phyloP scores from a whole-genome alignment of 2,797 vertebrate genomes.

The Melanotaenia pygmaea region DNA sequence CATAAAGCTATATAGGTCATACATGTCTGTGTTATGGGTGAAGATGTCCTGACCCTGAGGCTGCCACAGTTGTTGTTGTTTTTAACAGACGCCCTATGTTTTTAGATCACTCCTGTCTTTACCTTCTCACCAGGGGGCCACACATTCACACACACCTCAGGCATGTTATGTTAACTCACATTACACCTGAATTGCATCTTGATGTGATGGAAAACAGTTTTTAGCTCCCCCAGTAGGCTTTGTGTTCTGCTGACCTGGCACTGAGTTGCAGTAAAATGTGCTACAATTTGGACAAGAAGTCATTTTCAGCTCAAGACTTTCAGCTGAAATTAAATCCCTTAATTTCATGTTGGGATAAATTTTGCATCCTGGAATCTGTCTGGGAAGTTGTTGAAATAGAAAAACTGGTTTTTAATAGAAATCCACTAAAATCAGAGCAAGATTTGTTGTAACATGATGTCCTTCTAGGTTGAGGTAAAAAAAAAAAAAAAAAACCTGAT shows the following conservation, averaged over 20 bases:
- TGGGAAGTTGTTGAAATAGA: background rate
- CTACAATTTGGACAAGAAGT: too few relatives aligned
- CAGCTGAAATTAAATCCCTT: background rate
- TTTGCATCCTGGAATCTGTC: background rate
- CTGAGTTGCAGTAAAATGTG: background rate
- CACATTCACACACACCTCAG: conserved; percentile 20
- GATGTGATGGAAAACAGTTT: conserved; percentile 7
- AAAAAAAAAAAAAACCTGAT: too few relatives aligned
- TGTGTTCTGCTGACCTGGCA: conserved; percentile 27
- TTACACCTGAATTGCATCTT: conserved; percentile 45
- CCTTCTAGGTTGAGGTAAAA: too few relatives aligned
- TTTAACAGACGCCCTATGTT: conserved; percentile 20
- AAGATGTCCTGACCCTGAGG: conserved; percentile 37
- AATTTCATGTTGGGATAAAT: background rate
- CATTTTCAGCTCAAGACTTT: background rate
- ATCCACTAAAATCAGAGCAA: too few relatives aligned
- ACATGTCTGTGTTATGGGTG: background rate
- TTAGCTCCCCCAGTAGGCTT: background rate
- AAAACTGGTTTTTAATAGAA: too few relatives aligned
- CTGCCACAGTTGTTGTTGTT: conserved; percentile 55
- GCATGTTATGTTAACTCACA: conserved; percentile 33
- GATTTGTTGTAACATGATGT: too few relatives aligned
- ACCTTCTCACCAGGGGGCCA: conserved; percentile 7
- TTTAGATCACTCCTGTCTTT: conserved; percentile 8
- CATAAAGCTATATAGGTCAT: background rate